Evolutionary conservation across 2,888 invertebrate species (phyloP).

Genomic region (Pasiphila rectangulata): DNA sequence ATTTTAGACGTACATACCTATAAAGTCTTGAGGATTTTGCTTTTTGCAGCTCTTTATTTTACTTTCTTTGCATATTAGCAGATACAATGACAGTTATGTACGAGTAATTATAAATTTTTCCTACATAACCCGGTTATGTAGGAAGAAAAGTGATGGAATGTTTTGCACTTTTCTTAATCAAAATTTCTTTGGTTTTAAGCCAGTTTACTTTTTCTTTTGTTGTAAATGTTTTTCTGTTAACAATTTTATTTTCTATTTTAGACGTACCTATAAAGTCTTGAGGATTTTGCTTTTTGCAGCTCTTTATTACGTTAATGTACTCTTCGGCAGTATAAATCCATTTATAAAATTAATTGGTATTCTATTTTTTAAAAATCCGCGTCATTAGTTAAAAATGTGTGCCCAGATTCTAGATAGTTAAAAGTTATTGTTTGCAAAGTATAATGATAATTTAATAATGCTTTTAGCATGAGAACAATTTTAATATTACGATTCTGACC

Average conservation of each 20-base stretch:
- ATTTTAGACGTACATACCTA: not conserved
- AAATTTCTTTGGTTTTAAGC: slow-evolving; percentile 23
- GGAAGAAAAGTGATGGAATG: too few relatives aligned
- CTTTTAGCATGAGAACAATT: slow-evolving; percentile 28
- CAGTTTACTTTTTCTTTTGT: slow-evolving; percentile 25
- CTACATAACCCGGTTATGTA: too few relatives aligned
- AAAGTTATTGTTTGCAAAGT: slow-evolving; percentile 15
- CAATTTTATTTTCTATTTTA: slow-evolving; percentile 19
- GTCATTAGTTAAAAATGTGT: slow-evolving; percentile 27
- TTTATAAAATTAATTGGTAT: slow-evolving; percentile 23
- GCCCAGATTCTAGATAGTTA: slow-evolving; percentile 14
- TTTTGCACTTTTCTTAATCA: too few relatives aligned
- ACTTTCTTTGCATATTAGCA: too few relatives aligned
- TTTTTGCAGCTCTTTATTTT: slow-evolving; percentile 26
- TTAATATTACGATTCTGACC: slow-evolving; percentile 35
- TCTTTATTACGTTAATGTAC: slow-evolving; percentile 23
- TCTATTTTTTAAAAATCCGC: slow-evolving; percentile 30
- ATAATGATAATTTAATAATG: slow-evolving; percentile 10
- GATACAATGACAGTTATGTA: too few relatives aligned
- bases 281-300: slow-evolving; percentile 21
- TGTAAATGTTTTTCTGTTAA: slow-evolving; percentile 21
- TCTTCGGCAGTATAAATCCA: slow-evolving; percentile 24
- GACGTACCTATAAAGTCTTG: not conserved
- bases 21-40: slow-evolving; percentile 11
- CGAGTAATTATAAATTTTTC: too few relatives aligned